phyloP scores from a whole-genome alignment of 1,140 invertebrate species.

The Zaprionus nigranus region DNA sequence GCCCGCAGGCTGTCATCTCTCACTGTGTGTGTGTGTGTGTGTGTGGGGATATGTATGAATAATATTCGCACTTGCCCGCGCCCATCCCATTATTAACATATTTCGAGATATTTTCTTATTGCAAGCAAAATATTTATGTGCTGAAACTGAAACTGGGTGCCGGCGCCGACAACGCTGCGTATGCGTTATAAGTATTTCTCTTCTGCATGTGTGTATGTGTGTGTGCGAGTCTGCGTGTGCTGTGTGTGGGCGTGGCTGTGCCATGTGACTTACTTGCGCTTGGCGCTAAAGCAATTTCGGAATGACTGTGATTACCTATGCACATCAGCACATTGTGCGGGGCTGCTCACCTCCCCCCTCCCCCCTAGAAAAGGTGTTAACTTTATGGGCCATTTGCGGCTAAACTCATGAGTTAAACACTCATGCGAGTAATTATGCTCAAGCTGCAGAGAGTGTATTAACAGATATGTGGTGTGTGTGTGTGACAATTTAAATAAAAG shows the following conservation, averaged over 20 bases:
- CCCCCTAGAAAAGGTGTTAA: constrained; percentile 28
- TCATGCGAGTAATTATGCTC: constrained; percentile 29
- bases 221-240: constrained; percentile 18
- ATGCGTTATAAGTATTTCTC: constrained; percentile 65
- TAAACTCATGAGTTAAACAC: constrained; percentile 2
- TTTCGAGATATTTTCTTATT: constrained; percentile 78
- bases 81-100: constrained; percentile 80
- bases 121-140: constrained; percentile 64
- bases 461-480: background rate
- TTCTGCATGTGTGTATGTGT: background rate
- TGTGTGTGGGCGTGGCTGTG: constrained; percentile 68
- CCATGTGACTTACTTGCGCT: constrained; percentile 70
- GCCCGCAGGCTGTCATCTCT: constrained; percentile 11
- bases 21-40: too few species aligned
- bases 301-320: constrained; percentile 69
- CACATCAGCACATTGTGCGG: constrained; percentile 29
- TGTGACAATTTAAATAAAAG: constrained; percentile 18
- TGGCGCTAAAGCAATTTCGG: constrained; percentile 63
- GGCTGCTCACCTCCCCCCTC: background rate
- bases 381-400: constrained; percentile 44
- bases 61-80: constrained; percentile 54
- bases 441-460: background rate
- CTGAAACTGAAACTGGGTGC: constrained; percentile 48
- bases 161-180: constrained; percentile 61
- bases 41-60: constrained; percentile 41